Base-by-base conservation (phyloP, 2,797 vertebrate species). In the Danionella dracula region DNA sequence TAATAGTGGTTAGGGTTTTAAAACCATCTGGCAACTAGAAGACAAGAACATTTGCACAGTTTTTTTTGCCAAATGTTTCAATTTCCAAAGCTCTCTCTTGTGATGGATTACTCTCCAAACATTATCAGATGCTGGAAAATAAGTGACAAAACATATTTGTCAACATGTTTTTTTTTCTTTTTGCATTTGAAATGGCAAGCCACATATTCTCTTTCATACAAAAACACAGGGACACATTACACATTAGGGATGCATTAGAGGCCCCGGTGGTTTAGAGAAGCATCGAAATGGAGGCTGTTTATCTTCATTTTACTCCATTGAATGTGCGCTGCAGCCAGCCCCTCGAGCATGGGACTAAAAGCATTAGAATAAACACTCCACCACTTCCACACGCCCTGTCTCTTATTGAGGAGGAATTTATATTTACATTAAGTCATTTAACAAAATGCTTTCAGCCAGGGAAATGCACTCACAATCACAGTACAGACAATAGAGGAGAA, bases 401-500 rank as follows among this genome's bases (percentile, higher is more conserved):
- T 57, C 35, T 57, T 21, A 57, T 66, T 57, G 42, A 57, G 38
- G 53, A 31, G 34, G 57, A 66, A 56, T 66, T 29, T 66, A 56
- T 56, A 41, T 66, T 66, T 66, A 49, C 34, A 66, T 57, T 48
- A 66, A 66, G 64, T 66, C 53, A 57, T 66, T 66, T 66, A 57
- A 34, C 4, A 2, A 9, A 27, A 2, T 6, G 2, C 64, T 66
- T 49, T 57, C 35, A 66, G 51, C 34, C 23, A 41, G 32, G 55
- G 44, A 66, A 66, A 66, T 57, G 44, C 53, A 57, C 64, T 56
- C 31, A 66, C 44, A 66, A 57, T 12, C 44, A 21, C 8, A 8
- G 42, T 46, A 57, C 44, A 49, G 56, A 40, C 64, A 49, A 66
- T 16, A 66, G 53, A 49, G n/a, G n/a, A n/a, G n/a, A n/a, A n/a